A percentile compares a stretch with the other conserved stretches of the same genome.
phyloP scores from a whole-genome alignment of 2,888 invertebrate genomes.

The Cybosia mesomella region DNA sequence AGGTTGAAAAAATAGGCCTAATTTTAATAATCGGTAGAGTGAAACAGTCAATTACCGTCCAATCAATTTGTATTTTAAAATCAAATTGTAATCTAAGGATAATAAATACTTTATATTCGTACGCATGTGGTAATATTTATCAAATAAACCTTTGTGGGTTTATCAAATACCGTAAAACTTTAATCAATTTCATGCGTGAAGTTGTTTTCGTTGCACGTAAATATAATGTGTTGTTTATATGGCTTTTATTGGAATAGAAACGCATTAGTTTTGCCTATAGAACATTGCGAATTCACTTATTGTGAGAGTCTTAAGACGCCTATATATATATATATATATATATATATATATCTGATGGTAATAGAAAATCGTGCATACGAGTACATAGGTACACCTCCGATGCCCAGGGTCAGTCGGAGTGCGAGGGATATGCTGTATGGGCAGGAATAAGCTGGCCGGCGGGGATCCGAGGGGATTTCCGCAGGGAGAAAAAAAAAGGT shows the following conservation, averaged over 20 bases:
- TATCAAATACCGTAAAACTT: not conserved
- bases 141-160: not conserved
- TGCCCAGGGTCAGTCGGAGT: too few species aligned
- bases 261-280: not conserved
- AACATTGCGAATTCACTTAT: not conserved
- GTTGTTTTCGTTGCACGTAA: slow-evolving; percentile 8
- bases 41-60: not conserved
- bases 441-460: too few species aligned
- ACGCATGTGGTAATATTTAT: not conserved
- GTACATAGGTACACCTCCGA: too few species aligned
- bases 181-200: slow-evolving; percentile 13
- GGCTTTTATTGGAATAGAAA: slow-evolving; percentile 10
- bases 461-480: too few species aligned
- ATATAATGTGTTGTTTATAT: slow-evolving; percentile 12
- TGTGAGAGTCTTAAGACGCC: not conserved
- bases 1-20: too few species aligned
- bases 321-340: too few species aligned
- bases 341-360: not conserved
- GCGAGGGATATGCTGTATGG: too few species aligned
- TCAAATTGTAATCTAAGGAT: not conserved
- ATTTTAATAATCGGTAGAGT: not conserved
- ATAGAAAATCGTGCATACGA: too few species aligned
- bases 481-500: too few species aligned
- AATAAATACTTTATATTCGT: not conserved
- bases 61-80: not conserved